Conservation (phyloP, 2,797 vertebrate species). For the Momotus momota region DNA sequence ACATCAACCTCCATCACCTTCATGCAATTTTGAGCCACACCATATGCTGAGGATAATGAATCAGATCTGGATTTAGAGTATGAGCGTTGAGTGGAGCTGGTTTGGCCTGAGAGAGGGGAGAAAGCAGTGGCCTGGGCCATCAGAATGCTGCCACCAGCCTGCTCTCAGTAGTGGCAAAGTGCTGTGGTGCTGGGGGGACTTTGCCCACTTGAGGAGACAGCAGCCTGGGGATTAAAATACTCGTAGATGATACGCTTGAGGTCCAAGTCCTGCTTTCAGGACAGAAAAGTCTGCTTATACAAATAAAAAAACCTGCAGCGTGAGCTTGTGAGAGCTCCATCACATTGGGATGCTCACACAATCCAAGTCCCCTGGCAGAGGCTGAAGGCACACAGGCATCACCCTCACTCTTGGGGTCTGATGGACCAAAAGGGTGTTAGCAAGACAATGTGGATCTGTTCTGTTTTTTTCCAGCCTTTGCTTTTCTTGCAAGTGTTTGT, state of each 20-base stretch:
- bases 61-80: background rate
- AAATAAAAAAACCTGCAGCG: background rate
- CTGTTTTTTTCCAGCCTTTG: conserved; percentile 20
- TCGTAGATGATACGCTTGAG: background rate
- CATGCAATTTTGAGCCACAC: background rate
- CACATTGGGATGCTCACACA: background rate
- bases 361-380: background rate
- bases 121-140: background rate
- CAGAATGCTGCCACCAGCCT: background rate
- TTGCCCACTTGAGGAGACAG: background rate
- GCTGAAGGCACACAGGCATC: background rate
- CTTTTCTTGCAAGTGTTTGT: background rate
- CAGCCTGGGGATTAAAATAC: background rate
- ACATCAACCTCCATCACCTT: background rate
- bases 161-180: background rate
- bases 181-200: background rate
- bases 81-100: background rate
- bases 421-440: background rate
- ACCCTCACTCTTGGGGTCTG: background rate
- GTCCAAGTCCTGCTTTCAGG: background rate
- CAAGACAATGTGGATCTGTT: background rate
- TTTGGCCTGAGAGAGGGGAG: background rate
- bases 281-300: background rate
- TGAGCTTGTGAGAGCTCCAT: background rate
- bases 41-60: background rate